Evolutionary conservation across 2,113 vertebrate genomes (phyloP), one percentile per base, ranked within the genome.

Genomic region (Festucalex cinctus): DNA sequence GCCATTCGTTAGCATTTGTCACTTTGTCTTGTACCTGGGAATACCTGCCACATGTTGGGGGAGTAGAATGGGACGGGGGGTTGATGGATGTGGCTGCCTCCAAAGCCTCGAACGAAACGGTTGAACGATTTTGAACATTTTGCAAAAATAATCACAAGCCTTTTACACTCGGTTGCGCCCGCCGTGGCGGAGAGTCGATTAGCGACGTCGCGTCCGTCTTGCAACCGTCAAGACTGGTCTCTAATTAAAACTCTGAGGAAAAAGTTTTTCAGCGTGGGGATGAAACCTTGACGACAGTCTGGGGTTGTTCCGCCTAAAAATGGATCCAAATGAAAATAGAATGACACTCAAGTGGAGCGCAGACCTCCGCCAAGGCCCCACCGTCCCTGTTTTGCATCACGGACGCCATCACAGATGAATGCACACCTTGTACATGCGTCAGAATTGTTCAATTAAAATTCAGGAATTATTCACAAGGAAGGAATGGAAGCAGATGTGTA

Each of bases 201-300:
- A 28, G 54, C 54, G 54, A 57, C 26, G 12, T 57, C 22, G 54
- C 26, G 26, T 57, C 54, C 65, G 48, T 49, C 48, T 49, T 9
- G 48, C 48, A 49, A 49, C 20, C 48, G 48, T 22, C 48, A 8
- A 76, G 65, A 70, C 63, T 56, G 48, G 73, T 68, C 76, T 70
- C 64, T 82, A 82, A 82, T 85, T 87, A 84, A 76, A 84, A 76
- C 63, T 66, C 64, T 41, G 32, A 70, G 48, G 59, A 74, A 83
- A 48, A 83, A 48, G 75, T 75, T 74, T 49, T 49, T 49, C 17
- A n/a, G 20, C 8, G 20, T 22, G 20, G 20, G 20, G 48, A 20
- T 68, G 26, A 43, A 69, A 60, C 63, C 36, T 57, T 43, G 17
- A 76, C 60, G 41, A 12, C 37, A 59, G 63, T 71, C 71, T 36